Percentiles rank a stretch among this genome's conserved stretches.
phyloP scores from a whole-genome alignment of 2,797 vertebrate genomes.

The Sebastes diploproa region DNA sequence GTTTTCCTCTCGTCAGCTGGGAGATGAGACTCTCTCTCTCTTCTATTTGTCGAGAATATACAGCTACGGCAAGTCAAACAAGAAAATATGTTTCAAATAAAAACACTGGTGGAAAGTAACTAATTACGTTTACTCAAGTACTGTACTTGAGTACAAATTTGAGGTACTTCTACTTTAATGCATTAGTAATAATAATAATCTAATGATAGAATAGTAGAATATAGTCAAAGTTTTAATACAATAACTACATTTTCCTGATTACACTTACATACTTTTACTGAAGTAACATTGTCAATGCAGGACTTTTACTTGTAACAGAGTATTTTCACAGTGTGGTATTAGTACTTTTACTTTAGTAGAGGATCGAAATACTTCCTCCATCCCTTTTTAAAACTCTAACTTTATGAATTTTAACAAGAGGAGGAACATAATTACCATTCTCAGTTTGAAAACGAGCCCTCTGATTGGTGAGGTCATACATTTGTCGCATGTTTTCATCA shows the following conservation, averaged over 20 bases:
- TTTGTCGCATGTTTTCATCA: constrained; percentile 82
- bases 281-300: not conserved
- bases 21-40: constrained; percentile 80
- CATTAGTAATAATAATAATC: not conserved
- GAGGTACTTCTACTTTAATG: not conserved
- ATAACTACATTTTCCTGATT: too few species aligned
- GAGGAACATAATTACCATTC: constrained; percentile 67
- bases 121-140: too few species aligned
- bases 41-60: constrained; percentile 78
- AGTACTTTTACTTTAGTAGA: not conserved
- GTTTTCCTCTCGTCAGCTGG: constrained; percentile 84
- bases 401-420: not conserved
- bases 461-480: constrained; percentile 80
- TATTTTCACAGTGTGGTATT: not conserved
- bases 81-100: not conserved
- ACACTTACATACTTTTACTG: not conserved
- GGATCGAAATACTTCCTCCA: not conserved
- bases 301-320: not conserved
- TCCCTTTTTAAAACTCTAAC: not conserved
- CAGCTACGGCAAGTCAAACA: constrained; percentile 58
- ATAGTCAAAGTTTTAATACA: too few species aligned
- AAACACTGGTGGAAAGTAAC: not conserved
- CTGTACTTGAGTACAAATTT: too few species aligned
- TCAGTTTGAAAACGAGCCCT: constrained; percentile 85
- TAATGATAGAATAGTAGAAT: too few species aligned